These are phyloP conservation scores for Cephus cinctus DNA, from an alignment of 1,140 invertebrate genomes.

Conservation along the genomic window DNA sequence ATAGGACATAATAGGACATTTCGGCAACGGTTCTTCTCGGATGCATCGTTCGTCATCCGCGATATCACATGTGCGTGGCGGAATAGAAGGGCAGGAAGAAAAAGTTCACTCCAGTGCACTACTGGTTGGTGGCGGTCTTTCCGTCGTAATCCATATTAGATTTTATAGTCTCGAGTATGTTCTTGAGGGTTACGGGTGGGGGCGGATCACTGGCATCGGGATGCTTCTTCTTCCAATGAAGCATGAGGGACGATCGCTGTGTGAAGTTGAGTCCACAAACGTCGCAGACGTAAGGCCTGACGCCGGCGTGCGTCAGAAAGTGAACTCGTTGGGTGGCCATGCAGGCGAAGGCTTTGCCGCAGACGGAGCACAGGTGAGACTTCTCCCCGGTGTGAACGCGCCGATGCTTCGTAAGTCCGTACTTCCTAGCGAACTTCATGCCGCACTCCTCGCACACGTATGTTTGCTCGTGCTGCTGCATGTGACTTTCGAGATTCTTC, in stretches of 20 bases:
- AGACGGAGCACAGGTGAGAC: conserved; percentile 9
- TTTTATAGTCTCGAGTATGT: conserved; percentile 8
- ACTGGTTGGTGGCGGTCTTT: no score
- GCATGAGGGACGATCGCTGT: conserved; percentile 60
- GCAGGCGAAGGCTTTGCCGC: conserved; percentile 17
- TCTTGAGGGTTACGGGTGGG: conserved; percentile 5
- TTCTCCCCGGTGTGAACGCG: conserved; percentile 50
- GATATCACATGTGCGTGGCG: no score
- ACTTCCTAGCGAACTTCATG: conserved; percentile 70
- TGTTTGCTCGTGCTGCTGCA: conserved; percentile 35
- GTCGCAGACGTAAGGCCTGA: conserved; percentile 62
- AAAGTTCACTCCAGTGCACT: no score
- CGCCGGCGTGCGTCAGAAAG: conserved; percentile 7
- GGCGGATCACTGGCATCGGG: conserved; percentile 6
- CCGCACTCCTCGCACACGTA: conserved; percentile 54
- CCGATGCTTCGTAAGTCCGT: conserved; percentile 67
- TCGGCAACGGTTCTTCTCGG: no score
- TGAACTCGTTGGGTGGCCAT: conserved; percentile 10
- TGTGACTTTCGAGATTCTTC: conserved; percentile 32
- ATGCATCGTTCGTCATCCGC: no score
- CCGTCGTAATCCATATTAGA: background rate
- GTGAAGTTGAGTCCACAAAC: conserved; percentile 65
- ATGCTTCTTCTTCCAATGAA: conserved; percentile 32
- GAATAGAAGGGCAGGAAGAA: no score
- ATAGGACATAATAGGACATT: no score